Percentiles rank a stretch among this genome's conserved stretches.
phyloP scores from a whole-genome alignment of 2,888 invertebrate genomes.

The Drosophila anomelani region DNA sequence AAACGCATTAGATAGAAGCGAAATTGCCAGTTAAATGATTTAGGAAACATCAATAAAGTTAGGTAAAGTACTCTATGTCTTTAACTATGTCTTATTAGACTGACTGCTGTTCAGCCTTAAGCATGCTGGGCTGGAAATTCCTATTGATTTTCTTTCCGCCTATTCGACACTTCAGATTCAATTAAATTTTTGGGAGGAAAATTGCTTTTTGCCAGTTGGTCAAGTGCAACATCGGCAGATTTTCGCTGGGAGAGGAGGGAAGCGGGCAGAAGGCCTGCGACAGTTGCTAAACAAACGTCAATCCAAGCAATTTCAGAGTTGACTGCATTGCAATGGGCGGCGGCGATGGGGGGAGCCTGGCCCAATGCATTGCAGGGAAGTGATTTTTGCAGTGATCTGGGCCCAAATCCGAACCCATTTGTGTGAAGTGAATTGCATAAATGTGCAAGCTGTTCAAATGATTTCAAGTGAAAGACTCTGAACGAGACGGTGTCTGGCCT shows the following conservation, averaged over 20 bases:
- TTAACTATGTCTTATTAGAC: neutral
- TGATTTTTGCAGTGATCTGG: conserved; percentile 66
- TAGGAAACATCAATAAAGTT: neutral
- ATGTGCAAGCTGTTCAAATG: conserved; percentile 72
- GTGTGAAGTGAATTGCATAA: conserved; percentile 65
- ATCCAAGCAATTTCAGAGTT: conserved; percentile 67
- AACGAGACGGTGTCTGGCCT: conserved; percentile 26
- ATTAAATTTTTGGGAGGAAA: conserved; percentile 60
- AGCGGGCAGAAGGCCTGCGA: conserved; percentile 45
- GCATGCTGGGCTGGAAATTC: neutral
- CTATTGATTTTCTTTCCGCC: conserved; percentile 47
- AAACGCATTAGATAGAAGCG: neutral
- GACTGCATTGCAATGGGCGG: conserved; percentile 56
- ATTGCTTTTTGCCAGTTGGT: conserved; percentile 48
- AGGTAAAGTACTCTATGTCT: neutral
- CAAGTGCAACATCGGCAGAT: conserved; percentile 40
- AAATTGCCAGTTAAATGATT: neutral
- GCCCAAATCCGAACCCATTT: conserved; percentile 51
- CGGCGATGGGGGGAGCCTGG: neutral
- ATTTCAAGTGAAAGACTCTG: conserved; percentile 61
- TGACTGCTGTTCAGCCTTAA: neutral
- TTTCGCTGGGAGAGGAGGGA: conserved; percentile 10
- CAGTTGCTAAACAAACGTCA: conserved; percentile 63
- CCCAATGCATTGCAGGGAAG: conserved; percentile 42
- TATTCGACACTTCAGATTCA: conserved; percentile 63